Evolutionary conservation across 1,140 invertebrate genomes (phyloP).

Genomic region (Zaprionus lachaisei): DNA sequence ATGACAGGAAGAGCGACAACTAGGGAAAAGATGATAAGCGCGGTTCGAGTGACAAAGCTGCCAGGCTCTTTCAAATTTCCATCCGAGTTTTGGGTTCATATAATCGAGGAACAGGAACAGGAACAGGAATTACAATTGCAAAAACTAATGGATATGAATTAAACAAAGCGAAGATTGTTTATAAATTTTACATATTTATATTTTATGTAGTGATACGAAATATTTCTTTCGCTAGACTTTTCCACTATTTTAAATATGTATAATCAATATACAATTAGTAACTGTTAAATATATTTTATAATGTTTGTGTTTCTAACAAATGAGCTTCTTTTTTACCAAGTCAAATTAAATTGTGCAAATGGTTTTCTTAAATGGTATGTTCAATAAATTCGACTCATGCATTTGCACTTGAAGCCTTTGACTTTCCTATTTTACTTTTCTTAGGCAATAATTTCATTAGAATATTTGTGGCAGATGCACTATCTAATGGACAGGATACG

Average conservation of each 20-base stretch:
- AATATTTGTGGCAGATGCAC: slow-evolving; percentile 87
- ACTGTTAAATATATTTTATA: slow-evolving; percentile 4
- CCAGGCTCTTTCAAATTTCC: slow-evolving; percentile 42
- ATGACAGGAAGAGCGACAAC: neutral
- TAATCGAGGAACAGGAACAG: slow-evolving; percentile 66
- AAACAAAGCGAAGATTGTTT: neutral
- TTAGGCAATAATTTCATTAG: slow-evolving; percentile 87
- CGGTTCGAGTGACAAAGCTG: neutral
- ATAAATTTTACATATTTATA: neutral
- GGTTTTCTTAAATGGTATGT: neutral
- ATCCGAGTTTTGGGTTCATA: slow-evolving; percentile 75
- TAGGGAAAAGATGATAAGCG: neutral
- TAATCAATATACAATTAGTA: neutral
- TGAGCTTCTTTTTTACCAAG: neutral
- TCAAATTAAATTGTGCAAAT: neutral
- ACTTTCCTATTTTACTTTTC: slow-evolving; percentile 38
- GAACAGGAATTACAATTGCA: slow-evolving; percentile 64
- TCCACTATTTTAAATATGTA: neutral
- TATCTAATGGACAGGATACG: slow-evolving; percentile 88
- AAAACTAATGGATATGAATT: slow-evolving; percentile 29
- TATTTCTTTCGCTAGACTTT: neutral
- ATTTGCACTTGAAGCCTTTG: slow-evolving; percentile 32
- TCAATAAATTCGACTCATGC: neutral
- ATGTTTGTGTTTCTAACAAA: neutral
- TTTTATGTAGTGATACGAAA: neutral